Conservation (phyloP, 2,888 invertebrate species). For the Leptarthrus brevirostris region DNA sequence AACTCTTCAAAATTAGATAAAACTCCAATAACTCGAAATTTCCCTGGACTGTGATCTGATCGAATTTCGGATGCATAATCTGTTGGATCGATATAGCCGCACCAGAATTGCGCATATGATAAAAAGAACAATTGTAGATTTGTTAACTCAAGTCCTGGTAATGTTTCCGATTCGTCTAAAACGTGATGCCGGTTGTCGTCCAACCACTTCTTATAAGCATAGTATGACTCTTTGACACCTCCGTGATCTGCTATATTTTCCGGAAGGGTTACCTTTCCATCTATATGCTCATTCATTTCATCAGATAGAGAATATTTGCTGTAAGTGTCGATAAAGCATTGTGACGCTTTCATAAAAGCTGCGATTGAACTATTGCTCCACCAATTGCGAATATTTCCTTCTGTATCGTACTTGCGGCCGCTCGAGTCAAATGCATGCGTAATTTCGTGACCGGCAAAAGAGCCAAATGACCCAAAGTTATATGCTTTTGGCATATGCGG, state of each 20-base stretch:
- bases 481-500: slow-evolving; percentile 77
- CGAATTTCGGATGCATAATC: slow-evolving; percentile 75
- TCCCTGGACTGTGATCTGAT: slow-evolving; percentile 63
- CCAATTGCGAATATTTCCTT: slow-evolving; percentile 55
- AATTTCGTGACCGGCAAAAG: slow-evolving; percentile 87
- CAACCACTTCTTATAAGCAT: slow-evolving; percentile 46
- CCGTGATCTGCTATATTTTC: slow-evolving; percentile 54
- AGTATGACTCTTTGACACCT: slow-evolving; percentile 49
- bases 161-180: not conserved
- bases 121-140: slow-evolving; percentile 46
- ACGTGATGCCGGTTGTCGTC: not conserved
- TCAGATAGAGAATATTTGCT: slow-evolving; percentile 8
- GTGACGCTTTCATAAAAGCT: not conserved
- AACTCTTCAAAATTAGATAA: slow-evolving; percentile 42
- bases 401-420: slow-evolving; percentile 85
- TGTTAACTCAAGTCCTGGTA: slow-evolving; percentile 2
- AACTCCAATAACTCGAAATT: slow-evolving; percentile 37
- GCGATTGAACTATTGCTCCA: slow-evolving; percentile 9
- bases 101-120: slow-evolving; percentile 48
- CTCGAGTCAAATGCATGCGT: slow-evolving; percentile 86
- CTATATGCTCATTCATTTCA: not conserved
- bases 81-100: slow-evolving; percentile 68
- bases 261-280: slow-evolving; percentile 26
- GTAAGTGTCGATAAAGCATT: slow-evolving; percentile 28
- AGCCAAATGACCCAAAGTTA: slow-evolving; percentile 89